Evolutionary conservation across 2,113 vertebrate species (phyloP).

Genomic region (Macrotus californicus): DNA sequence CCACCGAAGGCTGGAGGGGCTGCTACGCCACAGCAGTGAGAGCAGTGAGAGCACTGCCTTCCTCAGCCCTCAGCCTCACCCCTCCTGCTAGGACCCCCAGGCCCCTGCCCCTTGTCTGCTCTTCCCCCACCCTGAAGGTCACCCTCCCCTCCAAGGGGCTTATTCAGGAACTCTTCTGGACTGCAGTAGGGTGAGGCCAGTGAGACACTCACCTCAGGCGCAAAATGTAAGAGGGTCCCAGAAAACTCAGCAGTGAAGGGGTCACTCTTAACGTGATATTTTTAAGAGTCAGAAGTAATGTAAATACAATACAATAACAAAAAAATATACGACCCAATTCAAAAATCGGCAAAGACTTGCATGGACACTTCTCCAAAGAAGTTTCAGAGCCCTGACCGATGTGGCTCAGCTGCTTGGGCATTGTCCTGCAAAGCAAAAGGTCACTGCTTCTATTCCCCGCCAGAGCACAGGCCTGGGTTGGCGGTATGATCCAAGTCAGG

Average conservation of each 20-base stretch:
- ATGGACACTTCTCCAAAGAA: neutral
- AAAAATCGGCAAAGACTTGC: neutral
- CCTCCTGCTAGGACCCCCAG: fast-evolving
- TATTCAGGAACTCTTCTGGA: neutral
- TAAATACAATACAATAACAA: neutral
- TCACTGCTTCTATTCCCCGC: too few relatives aligned
- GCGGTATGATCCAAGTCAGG: too few relatives aligned
- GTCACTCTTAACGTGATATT: neutral
- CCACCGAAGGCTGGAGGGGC: neutral
- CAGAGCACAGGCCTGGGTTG: too few relatives aligned
- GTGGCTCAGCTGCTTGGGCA: too few relatives aligned
- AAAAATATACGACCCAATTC: neutral
- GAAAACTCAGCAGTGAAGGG: neutral
- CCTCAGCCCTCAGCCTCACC: neutral
- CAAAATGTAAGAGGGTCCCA: neutral
- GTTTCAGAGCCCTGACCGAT: neutral
- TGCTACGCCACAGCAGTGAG: fast-evolving
- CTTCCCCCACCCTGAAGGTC: neutral
- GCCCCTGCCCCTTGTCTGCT: neutral
- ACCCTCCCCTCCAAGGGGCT: neutral
- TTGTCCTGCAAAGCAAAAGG: too few relatives aligned
- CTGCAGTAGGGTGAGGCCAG: fast-evolving
- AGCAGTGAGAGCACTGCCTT: too few relatives aligned
- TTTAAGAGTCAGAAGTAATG: neutral
- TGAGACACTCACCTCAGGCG: too few relatives aligned